A percentile compares a stretch with the other conserved stretches of the same genome.
These are phyloP conservation scores for Etheostoma nigrum DNA, from an alignment of 2,797 vertebrate species.

Conservation along the genomic window DNA sequence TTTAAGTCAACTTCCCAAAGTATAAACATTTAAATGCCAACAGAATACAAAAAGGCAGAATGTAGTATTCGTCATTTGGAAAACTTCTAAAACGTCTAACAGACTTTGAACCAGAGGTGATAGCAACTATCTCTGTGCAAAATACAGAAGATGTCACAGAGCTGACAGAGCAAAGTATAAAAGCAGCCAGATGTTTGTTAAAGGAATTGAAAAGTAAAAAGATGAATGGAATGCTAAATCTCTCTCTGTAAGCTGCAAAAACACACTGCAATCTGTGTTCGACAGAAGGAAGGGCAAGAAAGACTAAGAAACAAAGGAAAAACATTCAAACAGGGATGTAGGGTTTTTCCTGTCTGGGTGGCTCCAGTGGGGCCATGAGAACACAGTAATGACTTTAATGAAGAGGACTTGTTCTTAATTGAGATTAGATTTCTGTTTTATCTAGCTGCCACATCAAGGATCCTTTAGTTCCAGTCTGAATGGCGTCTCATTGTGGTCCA, in stretches of 20 bases:
- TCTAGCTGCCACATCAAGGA: conserved; percentile 80
- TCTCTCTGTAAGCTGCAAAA: conserved; percentile 34
- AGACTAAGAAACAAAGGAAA: neutral
- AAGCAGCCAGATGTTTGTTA: conserved; percentile 49
- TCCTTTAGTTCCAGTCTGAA: conserved; percentile 81
- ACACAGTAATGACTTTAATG: conserved; percentile 68
- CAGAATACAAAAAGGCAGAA: conserved; percentile 8
- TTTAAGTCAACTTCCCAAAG: conserved; percentile 28
- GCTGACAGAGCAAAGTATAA: conserved; percentile 13
- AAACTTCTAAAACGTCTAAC: conserved; percentile 26
- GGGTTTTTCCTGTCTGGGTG: conserved; percentile 20
- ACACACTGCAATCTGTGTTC: conserved; percentile 19
- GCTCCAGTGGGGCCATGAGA: conserved; percentile 41
- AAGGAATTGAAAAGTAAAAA: conserved; percentile 17
- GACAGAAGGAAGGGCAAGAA: conserved; percentile 5
- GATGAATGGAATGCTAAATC: conserved; percentile 37
- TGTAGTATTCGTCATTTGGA: conserved; percentile 36
- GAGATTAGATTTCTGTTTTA: conserved; percentile 84
- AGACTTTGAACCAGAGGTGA: conserved; percentile 38
- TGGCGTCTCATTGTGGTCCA: conserved; percentile 78
- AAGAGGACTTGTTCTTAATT: conserved; percentile 79
- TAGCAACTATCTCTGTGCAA: conserved; percentile 26
- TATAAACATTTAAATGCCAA: conserved; percentile 39
- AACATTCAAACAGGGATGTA: conserved; percentile 22
- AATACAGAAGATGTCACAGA: conserved; percentile 31